Evolutionary conservation across 2,113 vertebrate genomes (phyloP).

Genomic region (Argyrosomus japonicus): DNA sequence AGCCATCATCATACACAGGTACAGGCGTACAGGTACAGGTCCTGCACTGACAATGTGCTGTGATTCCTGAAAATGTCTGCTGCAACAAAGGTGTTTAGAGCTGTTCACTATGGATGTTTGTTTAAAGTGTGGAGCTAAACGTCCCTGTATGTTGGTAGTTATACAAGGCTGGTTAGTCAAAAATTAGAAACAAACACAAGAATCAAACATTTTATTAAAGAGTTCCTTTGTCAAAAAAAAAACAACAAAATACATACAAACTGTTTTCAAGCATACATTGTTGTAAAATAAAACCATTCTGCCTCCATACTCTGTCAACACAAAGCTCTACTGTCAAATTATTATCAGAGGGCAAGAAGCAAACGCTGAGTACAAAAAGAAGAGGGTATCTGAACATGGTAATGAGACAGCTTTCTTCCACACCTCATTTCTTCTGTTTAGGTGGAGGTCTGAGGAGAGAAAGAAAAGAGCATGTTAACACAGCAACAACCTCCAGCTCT

Average conservation of each 20-base stretch:
- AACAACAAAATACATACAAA: not conserved
- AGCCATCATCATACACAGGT: too few relatives aligned
- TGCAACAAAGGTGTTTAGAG: too few relatives aligned
- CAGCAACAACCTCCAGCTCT: too few relatives aligned
- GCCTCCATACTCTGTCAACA: not conserved
- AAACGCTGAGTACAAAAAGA: not conserved
- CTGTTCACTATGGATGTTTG: too few relatives aligned
- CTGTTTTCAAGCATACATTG: not conserved
- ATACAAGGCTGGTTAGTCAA: not conserved
- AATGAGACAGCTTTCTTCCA: not conserved
- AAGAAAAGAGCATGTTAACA: not conserved
- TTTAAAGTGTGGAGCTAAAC: not conserved
- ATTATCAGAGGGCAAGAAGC: not conserved
- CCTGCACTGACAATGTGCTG: not conserved
- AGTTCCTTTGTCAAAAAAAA: not conserved
- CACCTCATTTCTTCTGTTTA: constrained; percentile 87
- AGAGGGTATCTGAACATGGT: not conserved
- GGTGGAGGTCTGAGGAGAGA: constrained; percentile 84
- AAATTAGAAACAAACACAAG: constrained; percentile 7
- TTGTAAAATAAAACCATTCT: constrained; percentile 20
- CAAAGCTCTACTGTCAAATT: constrained; percentile 12
- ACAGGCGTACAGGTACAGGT: too few relatives aligned
- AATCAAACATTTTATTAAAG: constrained; percentile 61
- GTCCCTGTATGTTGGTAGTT: not conserved
- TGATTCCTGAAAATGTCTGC: too few relatives aligned